phyloP scores from a whole-genome alignment of 2,797 vertebrate genomes.

The Trematomus bernacchii region DNA sequence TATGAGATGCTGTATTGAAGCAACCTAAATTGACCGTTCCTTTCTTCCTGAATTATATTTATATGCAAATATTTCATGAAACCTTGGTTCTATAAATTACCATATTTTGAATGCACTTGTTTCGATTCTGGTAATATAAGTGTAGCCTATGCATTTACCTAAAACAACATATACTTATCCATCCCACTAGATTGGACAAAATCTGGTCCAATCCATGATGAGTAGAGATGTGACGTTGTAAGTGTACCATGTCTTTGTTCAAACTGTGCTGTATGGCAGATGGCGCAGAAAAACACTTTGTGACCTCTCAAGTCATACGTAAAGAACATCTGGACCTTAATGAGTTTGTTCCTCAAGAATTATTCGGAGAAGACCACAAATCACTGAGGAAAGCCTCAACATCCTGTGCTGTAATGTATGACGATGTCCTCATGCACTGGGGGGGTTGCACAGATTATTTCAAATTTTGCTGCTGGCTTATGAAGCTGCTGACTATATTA shows the following conservation, averaged over 20 bases:
- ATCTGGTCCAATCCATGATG: background rate
- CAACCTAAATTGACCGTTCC: background rate
- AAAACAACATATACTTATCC: background rate
- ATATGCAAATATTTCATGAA: background rate
- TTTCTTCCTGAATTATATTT: background rate
- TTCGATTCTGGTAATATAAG: background rate
- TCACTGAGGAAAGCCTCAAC: slow-evolving; percentile 20
- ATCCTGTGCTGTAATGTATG: slow-evolving; percentile 15
- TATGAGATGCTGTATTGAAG: too few species aligned
- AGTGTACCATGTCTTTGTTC: slow-evolving; percentile 26
- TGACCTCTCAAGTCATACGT: slow-evolving; percentile 9
- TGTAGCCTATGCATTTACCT: background rate
- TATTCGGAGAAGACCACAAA: slow-evolving; percentile 10
- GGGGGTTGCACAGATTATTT: slow-evolving; percentile 23
- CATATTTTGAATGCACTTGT: background rate
- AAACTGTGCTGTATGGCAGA: slow-evolving; percentile 21
- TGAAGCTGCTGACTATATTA: slow-evolving; percentile 18
- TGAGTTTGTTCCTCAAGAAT: slow-evolving; percentile 26
- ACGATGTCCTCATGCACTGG: slow-evolving; percentile 6
- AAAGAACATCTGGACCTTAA: slow-evolving; percentile 49
- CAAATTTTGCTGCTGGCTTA: slow-evolving; percentile 16
- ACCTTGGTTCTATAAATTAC: background rate
- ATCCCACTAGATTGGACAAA: background rate
- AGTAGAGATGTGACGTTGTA: background rate
- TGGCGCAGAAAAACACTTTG: slow-evolving; percentile 11